A percentile compares a stretch with the other conserved stretches of the same genome.
Evolutionary conservation across 1,140 invertebrate species (phyloP).

Genomic region (Cotesia typhae): DNA sequence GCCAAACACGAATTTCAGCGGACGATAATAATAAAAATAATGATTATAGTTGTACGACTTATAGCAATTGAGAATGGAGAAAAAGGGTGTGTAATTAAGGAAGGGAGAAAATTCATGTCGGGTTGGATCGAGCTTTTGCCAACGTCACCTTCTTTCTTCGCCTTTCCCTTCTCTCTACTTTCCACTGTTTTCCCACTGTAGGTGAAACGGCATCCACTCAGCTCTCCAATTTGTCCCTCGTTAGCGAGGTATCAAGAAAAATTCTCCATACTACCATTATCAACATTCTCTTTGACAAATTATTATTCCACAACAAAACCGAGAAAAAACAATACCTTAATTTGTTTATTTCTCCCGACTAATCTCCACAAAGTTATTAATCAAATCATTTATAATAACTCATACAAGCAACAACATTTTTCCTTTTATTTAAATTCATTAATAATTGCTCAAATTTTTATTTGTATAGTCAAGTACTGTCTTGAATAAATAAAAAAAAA

Average conservation of each 20-base stretch:
- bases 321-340: too few relatives aligned
- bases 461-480: too few relatives aligned
- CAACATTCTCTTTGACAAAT: slow-evolving; percentile 7
- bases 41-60: slow-evolving; percentile 24
- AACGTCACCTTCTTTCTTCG: background rate
- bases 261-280: background rate
- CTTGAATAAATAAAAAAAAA: too few relatives aligned
- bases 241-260: slow-evolving; percentile 15
- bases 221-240: slow-evolving; percentile 33
- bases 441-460: too few relatives aligned
- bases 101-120: slow-evolving; percentile 14
- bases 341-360: too few relatives aligned
- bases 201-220: slow-evolving; percentile 17
- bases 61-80: slow-evolving; percentile 5
- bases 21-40: slow-evolving; percentile 18
- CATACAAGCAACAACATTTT: too few relatives aligned
- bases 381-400: too few relatives aligned
- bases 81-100: slow-evolving; percentile 26
- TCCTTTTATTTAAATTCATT: too few relatives aligned
- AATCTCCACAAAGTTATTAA: too few relatives aligned
- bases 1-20: background rate
- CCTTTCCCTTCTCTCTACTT: too few relatives aligned
- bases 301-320: background rate
- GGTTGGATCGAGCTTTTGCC: slow-evolving; percentile 11
- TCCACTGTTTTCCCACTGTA: background rate